phyloP scores from a whole-genome alignment of 2,888 invertebrate species.

The Leistus spinibarbis region DNA sequence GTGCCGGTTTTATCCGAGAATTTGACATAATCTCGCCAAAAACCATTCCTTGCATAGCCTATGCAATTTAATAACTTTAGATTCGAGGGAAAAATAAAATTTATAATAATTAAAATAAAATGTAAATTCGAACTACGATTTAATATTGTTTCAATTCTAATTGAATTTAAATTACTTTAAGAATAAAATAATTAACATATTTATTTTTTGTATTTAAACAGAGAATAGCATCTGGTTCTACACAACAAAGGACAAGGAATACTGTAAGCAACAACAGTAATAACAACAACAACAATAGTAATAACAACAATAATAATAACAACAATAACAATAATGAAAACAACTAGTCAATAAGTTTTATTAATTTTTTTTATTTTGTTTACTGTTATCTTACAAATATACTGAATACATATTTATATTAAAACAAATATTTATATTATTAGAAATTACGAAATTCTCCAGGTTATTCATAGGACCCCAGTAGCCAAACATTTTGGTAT shows the following conservation, averaged over 20 bases:
- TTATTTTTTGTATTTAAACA: not conserved
- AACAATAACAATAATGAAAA: constrained; percentile 21
- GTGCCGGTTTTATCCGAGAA: too few species aligned
- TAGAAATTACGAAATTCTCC: constrained; percentile 13
- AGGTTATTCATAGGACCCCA: constrained; percentile 33
- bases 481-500: not conserved
- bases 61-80: too few species aligned
- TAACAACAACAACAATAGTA: constrained; percentile 16
- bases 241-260: constrained; percentile 14
- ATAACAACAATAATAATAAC: constrained; percentile 29
- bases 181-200: not conserved
- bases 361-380: constrained; percentile 38
- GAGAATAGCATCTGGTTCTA: constrained; percentile 25
- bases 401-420: constrained; percentile 28
- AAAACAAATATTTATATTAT: constrained; percentile 11
- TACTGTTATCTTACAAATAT: constrained; percentile 39
- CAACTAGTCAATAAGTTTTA: constrained; percentile 33
- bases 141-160: not conserved
- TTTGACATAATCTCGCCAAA: too few species aligned
- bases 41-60: too few species aligned
- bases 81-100: too few species aligned
- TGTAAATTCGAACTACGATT: not conserved
- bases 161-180: not conserved
- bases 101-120: too few species aligned
- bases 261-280: constrained; percentile 27